Conservation (phyloP, 2,113 vertebrate genomes). For the Clarias batrachus region DNA sequence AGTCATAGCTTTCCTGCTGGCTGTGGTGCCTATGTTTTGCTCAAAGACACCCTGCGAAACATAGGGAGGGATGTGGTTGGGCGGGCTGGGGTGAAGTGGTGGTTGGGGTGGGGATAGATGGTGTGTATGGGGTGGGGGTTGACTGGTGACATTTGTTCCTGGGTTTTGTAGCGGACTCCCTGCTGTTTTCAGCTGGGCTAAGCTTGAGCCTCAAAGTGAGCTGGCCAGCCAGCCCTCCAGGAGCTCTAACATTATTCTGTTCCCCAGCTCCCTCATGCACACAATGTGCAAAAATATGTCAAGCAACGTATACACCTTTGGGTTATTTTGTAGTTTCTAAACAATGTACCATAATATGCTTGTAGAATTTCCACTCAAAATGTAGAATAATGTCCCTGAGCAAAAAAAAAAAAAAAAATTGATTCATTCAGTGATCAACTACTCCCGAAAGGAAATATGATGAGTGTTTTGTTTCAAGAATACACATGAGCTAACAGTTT, state of each 20-base stretch:
- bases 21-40: slow-evolving; percentile 31
- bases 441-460: not conserved
- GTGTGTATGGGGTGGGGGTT: not conserved
- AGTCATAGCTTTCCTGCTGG: slow-evolving; percentile 33
- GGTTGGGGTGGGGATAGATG: slow-evolving; percentile 9
- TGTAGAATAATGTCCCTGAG: not conserved
- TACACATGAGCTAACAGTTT: not conserved
- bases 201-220: slow-evolving; percentile 57
- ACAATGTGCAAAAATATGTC: slow-evolving; percentile 16
- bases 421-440: not conserved
- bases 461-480: not conserved
- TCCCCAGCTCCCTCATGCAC: slow-evolving; percentile 28
- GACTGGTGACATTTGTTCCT: slow-evolving; percentile 58
- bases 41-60: slow-evolving; percentile 41
- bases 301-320: slow-evolving; percentile 8
- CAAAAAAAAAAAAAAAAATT: not conserved
- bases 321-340: slow-evolving; percentile 12
- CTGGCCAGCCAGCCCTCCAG: slow-evolving; percentile 51
- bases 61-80: slow-evolving; percentile 27
- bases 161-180: slow-evolving; percentile 58
- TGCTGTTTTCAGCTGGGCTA: slow-evolving; percentile 52
- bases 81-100: not conserved
- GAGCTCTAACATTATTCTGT: slow-evolving; percentile 40
- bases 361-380: not conserved
- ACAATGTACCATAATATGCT: not conserved